phyloP scores from a whole-genome alignment of 2,113 vertebrate species.

The Strix aluco region DNA sequence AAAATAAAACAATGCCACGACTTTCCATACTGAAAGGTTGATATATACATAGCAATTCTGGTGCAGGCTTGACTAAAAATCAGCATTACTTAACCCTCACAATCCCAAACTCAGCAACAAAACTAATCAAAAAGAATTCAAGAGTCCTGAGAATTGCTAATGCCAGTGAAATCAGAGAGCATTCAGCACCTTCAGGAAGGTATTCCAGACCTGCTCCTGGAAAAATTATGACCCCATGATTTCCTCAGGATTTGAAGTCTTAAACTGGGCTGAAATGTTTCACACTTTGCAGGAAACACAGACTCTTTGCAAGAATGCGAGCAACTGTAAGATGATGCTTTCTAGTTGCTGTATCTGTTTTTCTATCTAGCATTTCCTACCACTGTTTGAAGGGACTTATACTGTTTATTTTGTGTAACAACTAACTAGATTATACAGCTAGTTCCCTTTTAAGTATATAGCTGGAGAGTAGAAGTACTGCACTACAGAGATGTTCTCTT shows the following conservation, averaged over 20 bases:
- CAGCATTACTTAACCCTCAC: background rate
- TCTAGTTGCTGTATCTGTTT: background rate
- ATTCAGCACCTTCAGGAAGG: background rate
- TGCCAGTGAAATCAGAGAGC: background rate
- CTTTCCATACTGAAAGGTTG: background rate
- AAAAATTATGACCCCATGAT: background rate
- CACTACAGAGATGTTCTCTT: background rate
- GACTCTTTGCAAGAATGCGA: background rate
- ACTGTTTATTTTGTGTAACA: background rate
- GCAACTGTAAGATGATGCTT: background rate
- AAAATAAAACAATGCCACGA: background rate
- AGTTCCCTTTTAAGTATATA: background rate
- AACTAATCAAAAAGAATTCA: background rate
- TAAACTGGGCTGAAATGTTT: background rate
- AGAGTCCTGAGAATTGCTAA: background rate
- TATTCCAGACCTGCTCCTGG: background rate
- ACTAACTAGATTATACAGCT: background rate
- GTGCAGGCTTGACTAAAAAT: background rate
- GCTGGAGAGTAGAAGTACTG: background rate
- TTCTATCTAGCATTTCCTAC: background rate
- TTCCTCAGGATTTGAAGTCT: background rate
- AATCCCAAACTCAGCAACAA: background rate
- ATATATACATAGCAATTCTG: background rate
- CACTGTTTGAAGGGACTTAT: background rate
- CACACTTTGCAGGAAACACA: background rate